Evolutionary conservation across 2,797 vertebrate species (phyloP).

Genomic region (Aplochiton taeniatus): DNA sequence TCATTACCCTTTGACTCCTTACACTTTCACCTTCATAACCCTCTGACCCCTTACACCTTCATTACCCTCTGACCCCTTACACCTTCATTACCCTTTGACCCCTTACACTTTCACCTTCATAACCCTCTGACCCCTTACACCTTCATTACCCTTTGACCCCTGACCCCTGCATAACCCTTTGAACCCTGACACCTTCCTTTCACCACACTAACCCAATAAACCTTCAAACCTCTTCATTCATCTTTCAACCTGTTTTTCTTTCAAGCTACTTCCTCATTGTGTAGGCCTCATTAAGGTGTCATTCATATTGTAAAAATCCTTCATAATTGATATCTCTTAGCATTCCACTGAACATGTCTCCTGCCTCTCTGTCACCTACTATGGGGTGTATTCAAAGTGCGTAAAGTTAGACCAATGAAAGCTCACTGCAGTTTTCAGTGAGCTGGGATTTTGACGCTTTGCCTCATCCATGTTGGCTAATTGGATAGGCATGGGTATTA

Average conservation of each 20-base stretch:
- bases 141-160: too few relatives aligned
- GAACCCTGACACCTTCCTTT: background rate
- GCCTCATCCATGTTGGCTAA: too few relatives aligned
- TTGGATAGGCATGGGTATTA: too few relatives aligned
- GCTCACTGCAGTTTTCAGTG: conserved; percentile 21
- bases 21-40: conserved; percentile 31
- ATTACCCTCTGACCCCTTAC: too few relatives aligned
- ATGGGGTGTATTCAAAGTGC: conserved; percentile 42
- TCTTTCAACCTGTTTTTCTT: background rate
- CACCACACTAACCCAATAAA: background rate
- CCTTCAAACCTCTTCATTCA: background rate
- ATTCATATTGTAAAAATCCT: background rate
- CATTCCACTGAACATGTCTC: conserved; percentile 16
- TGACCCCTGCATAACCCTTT: background rate
- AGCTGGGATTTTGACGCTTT: background rate
- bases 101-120: background rate
- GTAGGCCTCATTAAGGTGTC: conserved; percentile 15
- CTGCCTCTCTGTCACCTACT: conserved; percentile 19
- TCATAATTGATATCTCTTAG: conserved; percentile 13
- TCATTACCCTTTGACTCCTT: conserved; percentile 79
- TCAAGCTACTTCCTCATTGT: background rate
- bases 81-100: conserved; percentile 2
- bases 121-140: background rate
- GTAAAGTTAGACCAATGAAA: background rate
- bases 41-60: conserved; percentile 29